These are phyloP conservation scores for Microctenopoma steveboyesi DNA, from an alignment of 2,797 vertebrate species.

Conservation along the genomic window DNA sequence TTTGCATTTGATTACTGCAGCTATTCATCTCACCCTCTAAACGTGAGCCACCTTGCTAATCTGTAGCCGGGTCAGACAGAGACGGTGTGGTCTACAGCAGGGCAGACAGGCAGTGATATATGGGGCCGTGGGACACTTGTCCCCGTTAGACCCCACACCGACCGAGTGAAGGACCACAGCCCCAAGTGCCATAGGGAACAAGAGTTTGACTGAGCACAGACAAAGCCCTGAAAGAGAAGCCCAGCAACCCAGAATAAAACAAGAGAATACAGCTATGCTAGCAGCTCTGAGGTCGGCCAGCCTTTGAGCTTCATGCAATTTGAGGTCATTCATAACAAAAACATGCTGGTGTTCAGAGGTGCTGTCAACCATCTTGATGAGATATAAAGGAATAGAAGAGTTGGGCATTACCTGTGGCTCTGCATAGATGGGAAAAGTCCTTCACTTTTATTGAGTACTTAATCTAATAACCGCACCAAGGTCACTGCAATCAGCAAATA, in stretches of 20 bases:
- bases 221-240: constrained; percentile 73
- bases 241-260: constrained; percentile 53
- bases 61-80: constrained; percentile 50
- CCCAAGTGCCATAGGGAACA: constrained; percentile 47
- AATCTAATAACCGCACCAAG: background rate
- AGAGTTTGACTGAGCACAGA: constrained; percentile 76
- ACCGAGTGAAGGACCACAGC: constrained; percentile 60
- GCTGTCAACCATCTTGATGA: background rate
- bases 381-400: background rate
- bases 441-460: background rate
- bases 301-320: background rate
- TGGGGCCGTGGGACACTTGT: constrained; percentile 76
- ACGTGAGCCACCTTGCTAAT: constrained; percentile 48
- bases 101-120: constrained; percentile 71
- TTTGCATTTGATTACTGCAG: constrained; percentile 64
- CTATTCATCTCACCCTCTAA: constrained; percentile 44
- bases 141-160: constrained; percentile 77
- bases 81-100: constrained; percentile 55
- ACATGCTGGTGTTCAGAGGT: background rate
- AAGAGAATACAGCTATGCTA: constrained; percentile 6
- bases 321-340: background rate
- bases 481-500: background rate
- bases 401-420: too few relatives aligned
- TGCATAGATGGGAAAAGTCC: too few relatives aligned
- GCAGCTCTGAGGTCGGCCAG: background rate